A percentile compares a stretch with the other conserved stretches of the same genome.
Conservation (phyloP, 2,888 invertebrate genomes). For the Hybos culiciformis region DNA sequence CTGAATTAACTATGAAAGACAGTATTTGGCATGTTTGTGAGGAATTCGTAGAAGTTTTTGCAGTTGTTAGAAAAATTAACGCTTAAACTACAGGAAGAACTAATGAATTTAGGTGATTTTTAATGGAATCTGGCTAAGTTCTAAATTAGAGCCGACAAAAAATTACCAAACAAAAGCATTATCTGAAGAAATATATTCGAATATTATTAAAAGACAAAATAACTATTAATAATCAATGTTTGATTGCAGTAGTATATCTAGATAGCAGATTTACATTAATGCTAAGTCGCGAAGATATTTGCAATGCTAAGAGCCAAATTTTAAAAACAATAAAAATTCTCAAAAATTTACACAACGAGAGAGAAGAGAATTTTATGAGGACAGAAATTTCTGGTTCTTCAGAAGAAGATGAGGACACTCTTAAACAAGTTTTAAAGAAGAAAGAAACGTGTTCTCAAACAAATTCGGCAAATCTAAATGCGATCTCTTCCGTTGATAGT, state of each 20-base stretch:
- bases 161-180: slow-evolving; percentile 5
- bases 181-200: slow-evolving; percentile 6
- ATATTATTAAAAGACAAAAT: slow-evolving; percentile 7
- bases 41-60: too few species aligned
- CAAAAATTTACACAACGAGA: slow-evolving; percentile 1
- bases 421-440: background rate
- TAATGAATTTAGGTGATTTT: background rate
- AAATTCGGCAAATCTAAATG: background rate
- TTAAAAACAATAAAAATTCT: slow-evolving; percentile 2
- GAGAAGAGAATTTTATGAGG: slow-evolving; percentile 1
- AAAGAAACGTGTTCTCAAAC: background rate
- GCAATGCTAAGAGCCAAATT: background rate
- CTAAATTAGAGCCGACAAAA: slow-evolving; percentile 4
- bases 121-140: too few species aligned
- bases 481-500: background rate
- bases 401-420: background rate
- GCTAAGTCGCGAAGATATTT: slow-evolving; percentile 1
- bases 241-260: slow-evolving; percentile 1
- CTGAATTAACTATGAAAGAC: too few species aligned
- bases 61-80: too few species aligned
- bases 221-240: slow-evolving; percentile 3
- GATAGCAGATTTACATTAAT: slow-evolving; percentile 2
- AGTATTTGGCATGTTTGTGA: too few species aligned
- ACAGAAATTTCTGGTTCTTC: slow-evolving; percentile 2
- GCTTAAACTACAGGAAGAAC: background rate